Evolutionary conservation across 2,888 invertebrate genomes (phyloP), one percentile per base, ranked within the genome.

Genomic region (Phrixothrix hirtus): DNA sequence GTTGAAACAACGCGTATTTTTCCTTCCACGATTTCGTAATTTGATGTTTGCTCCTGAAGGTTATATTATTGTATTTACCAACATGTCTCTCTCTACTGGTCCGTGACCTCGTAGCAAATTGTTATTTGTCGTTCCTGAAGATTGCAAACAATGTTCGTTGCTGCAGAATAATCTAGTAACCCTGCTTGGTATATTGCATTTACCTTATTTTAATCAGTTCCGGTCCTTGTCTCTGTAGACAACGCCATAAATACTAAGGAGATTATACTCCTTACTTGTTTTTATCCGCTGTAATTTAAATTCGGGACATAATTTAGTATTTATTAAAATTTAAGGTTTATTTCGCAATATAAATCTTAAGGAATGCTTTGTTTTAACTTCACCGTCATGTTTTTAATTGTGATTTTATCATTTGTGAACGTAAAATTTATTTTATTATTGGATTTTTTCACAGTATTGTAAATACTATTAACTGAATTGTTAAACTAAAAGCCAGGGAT

Each of bases 61-160:
- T 36, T 36, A 31, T 21, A 41, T 31, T 41, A 16, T 25, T 26
- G 14, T 51, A 35, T 51, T 51, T 51, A 36, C 45, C 17, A n/a
- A 45, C 51, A 39, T 45, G 45, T 41, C 16, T 50, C 50, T 37
- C 30, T 39, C 29, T 29, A 31, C 32, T 43, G 46, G 42, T 50
- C 48, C 44, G 43, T 37, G 26, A 44, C 44, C 50, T 26, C 35
- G 27, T 25, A 50, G 27, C 29, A 50, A 44, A 50, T 50, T 50
- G 50, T 50, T 50, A 50, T 50, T 50, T 50, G 50, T 50, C 38
- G 43, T 47, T 47, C 42, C 41, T 39, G 46, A 52, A 52, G 37
- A 46, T 38, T 47, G 42, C 52, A 47, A 52, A 52, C 37, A 52
- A 37, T 31, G 42, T 27, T 47, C 42, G 36, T 16, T 46, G 30